Base-by-base conservation (phyloP, 53 echinoderm and acorn worm genomes). In the Stichopus horrens region DNA sequence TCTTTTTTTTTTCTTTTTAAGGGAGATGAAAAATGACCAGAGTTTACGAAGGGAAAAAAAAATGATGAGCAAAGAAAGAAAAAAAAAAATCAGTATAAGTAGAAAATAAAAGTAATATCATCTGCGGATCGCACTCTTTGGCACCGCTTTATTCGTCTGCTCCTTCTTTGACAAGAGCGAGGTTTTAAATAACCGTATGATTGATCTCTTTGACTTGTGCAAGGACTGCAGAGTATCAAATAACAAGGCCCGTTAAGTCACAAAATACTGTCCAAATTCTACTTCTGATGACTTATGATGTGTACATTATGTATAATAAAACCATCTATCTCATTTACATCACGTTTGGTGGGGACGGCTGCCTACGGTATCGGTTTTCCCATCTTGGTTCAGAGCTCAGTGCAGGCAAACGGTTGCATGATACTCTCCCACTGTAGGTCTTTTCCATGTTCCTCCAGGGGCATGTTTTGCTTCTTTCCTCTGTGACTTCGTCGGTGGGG, bases 151-250 rank as follows among this genome's bases (percentile, higher is more conserved):
- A 55, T 57, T 81, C 22, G 19, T 56, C 58, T 7, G 54, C 57
- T 81, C 21, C 55, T 18, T 81, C 56, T 58, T 81, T 57, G 81
- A 81, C 81, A 81, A 56, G 21, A 57, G 11, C 19, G 4, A 5
- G 81, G 81, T 81, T 19, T 81, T 81, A 81, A 81, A 81, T 81
- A n/a, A 81, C 81, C 58, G 8, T 58, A 20, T 81, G 81, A 81
- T 81, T 81, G 81, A 81, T 81, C 22, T n/a, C 81, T 20, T 55
- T 81, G 58, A 81, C 56, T 81, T 53, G 81, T 56, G 81, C 81
- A 81, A 81, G 58, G 81, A 81, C 81, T 81, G 57, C 58, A 56
- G 81, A 81, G 81, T 81, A 81, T 81, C 81, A 19, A 20, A 54
- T 81, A 71, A 71, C 71, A 13, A 71, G 71, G n/a, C 71, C 71